Evolutionary conservation across 2,888 invertebrate genomes (phyloP), one percentile per base, ranked within the genome.

Genomic region (Pyrocoelia pectoralis): DNA sequence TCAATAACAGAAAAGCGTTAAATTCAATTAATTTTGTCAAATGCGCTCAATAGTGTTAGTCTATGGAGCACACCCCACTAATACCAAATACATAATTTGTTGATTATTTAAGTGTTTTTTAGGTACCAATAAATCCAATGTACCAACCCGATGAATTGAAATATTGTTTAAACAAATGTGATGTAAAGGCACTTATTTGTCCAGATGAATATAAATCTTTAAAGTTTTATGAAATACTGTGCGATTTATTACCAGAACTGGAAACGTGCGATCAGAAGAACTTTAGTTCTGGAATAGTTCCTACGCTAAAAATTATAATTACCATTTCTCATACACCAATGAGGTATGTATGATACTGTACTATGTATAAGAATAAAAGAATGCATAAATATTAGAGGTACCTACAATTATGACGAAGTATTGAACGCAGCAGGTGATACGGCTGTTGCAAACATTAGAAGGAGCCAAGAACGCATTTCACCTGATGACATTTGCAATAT

Each of bases 121-220:
- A 89, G 83, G 93, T 92, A 8, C 89, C 89, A 59, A 84, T 95
- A 24, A 95, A 96, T 79, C 90, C 94, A 0, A 86, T 87, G 0
- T 93, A 90, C 76, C 86, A 88, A 76, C 81, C 84, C 0, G 78
- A 82, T 8, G 95, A 96, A 77, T 71, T 95, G 1, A 83, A 87
- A 51, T 92, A 89, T 75, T 89, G n/a, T n/a, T n/a, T n/a, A n/a
- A n/a, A n/a, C n/a, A n/a, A n/a, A n/a, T n/a, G n/a, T n/a, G n/a
- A n/a, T 1, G 83, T 89, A 0, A 89, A 88, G 72, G 88, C 88
- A 0, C 76, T 94, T 2, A 79, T 95, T 1, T 83, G 88, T 1
- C 85, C 89, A 0, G 86, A 87, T 50, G 79, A 75, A 0, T 89
- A 87, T 75, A 89, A 87, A 75, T 83, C 82, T 0, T 87, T 89